Percentiles rank a stretch among this genome's conserved stretches.
Conservation (phyloP, 2,888 invertebrate genomes). For the Agrotis ipsilon region DNA sequence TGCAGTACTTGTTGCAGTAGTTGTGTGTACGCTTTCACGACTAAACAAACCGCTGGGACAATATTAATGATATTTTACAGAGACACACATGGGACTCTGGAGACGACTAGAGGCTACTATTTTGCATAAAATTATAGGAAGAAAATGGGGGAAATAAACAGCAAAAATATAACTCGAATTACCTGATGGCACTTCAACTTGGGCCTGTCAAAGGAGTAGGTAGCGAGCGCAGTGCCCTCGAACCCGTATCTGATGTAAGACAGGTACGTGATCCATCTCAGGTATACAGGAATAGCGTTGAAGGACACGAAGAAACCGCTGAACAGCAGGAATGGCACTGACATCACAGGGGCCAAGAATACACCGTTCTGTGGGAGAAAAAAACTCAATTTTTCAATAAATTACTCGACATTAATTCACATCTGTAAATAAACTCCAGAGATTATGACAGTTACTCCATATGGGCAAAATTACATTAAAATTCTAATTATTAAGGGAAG, state of each 20-base stretch:
- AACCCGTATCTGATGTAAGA: constrained; percentile 99
- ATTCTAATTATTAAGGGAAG: not conserved
- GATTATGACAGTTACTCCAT: not conserved
- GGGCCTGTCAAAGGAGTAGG: constrained; percentile 96
- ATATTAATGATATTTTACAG: too few species aligned
- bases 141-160: not conserved
- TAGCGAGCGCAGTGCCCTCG: constrained; percentile 98
- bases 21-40: too few species aligned
- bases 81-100: too few species aligned
- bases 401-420: not conserved
- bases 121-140: too few species aligned
- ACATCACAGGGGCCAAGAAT: constrained; percentile 98
- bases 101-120: too few species aligned
- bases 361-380: constrained; percentile 95
- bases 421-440: not conserved
- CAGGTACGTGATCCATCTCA: constrained; percentile 98
- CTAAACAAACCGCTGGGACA: too few species aligned
- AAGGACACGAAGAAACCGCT: constrained; percentile 99
- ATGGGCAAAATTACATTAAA: not conserved
- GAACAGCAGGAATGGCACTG: constrained; percentile 98
- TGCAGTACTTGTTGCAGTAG: too few species aligned
- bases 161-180: constrained; percentile 27
- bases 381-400: not conserved
- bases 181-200: constrained; percentile 95
- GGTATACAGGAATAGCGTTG: constrained; percentile 98